A percentile compares a stretch with the other conserved stretches of the same genome.
Conservation (phyloP, 2,797 vertebrate species). For the Brachyalestes nurse region DNA sequence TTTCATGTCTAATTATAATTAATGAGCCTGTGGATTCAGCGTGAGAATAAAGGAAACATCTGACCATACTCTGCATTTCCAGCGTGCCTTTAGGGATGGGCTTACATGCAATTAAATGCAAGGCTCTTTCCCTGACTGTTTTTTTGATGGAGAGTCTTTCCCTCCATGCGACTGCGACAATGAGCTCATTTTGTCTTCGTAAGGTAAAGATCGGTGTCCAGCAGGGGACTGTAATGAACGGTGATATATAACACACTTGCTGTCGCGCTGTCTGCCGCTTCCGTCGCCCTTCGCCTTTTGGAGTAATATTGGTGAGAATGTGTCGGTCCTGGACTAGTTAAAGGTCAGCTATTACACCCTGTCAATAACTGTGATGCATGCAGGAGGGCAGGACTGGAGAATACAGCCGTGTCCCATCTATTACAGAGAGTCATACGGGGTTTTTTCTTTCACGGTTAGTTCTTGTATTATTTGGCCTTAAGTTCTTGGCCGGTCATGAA, state of each 20-base stretch:
- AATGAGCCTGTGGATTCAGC: slow-evolving; percentile 27
- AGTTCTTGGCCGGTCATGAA: neutral
- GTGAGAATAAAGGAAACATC: slow-evolving; percentile 4
- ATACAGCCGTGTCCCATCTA: slow-evolving; percentile 12
- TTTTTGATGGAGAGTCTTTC: neutral
- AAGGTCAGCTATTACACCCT: slow-evolving; percentile 49
- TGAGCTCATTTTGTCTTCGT: slow-evolving; percentile 23
- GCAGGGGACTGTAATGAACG: slow-evolving; percentile 44
- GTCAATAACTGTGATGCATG: slow-evolving; percentile 34
- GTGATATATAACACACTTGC: slow-evolving; percentile 32
- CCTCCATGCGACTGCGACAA: neutral
- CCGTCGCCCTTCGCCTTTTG: slow-evolving; percentile 35
- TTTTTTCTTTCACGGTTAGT: slow-evolving; percentile 1
- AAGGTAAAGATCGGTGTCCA: slow-evolving; percentile 15
- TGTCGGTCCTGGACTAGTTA: slow-evolving; percentile 36
- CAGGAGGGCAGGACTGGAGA: slow-evolving; percentile 18
- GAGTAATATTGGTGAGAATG: slow-evolving; percentile 34
- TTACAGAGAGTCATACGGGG: neutral
- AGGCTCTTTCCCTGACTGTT: neutral
- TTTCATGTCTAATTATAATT: slow-evolving; percentile 29
- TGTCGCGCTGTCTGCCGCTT: slow-evolving; percentile 24
- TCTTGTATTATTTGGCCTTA: neutral
- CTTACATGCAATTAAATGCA: neutral
- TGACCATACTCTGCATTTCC: neutral
- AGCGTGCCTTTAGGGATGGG: neutral